Base-by-base conservation (phyloP, 2,797 vertebrate genomes). In the Danio aesculapii region DNA sequence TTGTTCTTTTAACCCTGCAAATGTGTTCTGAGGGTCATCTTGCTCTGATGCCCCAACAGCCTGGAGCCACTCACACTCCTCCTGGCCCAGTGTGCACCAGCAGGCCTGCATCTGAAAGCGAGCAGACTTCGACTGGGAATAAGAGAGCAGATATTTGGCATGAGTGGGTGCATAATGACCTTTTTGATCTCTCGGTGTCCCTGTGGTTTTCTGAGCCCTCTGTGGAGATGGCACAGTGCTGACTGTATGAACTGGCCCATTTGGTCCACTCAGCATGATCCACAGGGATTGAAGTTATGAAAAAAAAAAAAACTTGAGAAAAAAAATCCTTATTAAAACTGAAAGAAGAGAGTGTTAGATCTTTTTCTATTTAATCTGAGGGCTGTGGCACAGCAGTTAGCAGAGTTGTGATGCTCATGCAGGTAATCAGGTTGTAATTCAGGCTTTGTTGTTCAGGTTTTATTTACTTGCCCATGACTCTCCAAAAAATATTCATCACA, bases 131-230 rank as follows among this genome's bases (percentile, higher is more conserved):
- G 41, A 75, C 69, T 73, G 74, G 80, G 74, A 81, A 77, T 79
- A 79, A 84, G 64, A 75, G 64, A 77, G 76, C 83, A 67, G 79
- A 73, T 77, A 81, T 58, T 61, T 81, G 69, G 71, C 47, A 72
- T 77, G 71, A 80, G 77, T 58, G 63, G 78, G 67, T 81, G 79
- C 75, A 85, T 88, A 83, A 85, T 80, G 85, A 66, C 72, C 70
- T 84, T 79, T 84, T 84, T 81, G 81, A 84, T 83, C 78, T 82
- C 52, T 61, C 68, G 8, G 53, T 16, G 50, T 68, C 74, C 72
- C 75, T 76, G 76, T 69, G 82, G 82, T 63, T 71, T 41, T 46
- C 58, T 55, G 76, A 58, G 21, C 81, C 57, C 67, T 59, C 47
- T 5, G 63, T 46, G 70, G 81, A 83, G 71, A 53, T 19, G 12